Evolutionary conservation across 1,140 invertebrate species (phyloP).

Genomic region (Gonioctena quinquepunctata): DNA sequence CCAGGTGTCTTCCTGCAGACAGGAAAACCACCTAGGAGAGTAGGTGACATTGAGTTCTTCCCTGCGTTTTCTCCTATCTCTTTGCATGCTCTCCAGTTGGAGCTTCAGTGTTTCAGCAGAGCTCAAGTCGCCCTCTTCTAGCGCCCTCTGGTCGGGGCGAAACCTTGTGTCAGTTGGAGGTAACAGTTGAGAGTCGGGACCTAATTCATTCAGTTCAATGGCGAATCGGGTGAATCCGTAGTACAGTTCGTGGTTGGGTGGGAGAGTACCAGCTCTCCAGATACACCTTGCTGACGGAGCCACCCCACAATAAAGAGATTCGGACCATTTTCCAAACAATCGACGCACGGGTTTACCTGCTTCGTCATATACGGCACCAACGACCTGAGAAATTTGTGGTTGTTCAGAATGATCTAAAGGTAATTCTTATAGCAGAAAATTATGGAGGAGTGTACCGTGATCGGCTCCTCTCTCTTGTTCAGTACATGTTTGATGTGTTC

Average conservation of each 20-base stretch:
- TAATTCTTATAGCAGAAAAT: no score
- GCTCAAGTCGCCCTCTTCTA: slow-evolving; percentile 77
- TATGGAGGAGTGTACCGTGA: no score
- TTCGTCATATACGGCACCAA: slow-evolving; percentile 67
- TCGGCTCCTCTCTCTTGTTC: no score
- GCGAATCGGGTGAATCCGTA: slow-evolving; percentile 87
- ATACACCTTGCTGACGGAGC: slow-evolving; percentile 72
- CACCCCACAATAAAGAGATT: slow-evolving; percentile 76
- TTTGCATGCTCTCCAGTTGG: slow-evolving; percentile 69
- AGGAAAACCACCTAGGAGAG: slow-evolving; percentile 66
- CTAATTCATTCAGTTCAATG: slow-evolving; percentile 82
- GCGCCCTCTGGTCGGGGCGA: slow-evolving; percentile 62
- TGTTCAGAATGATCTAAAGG: neutral
- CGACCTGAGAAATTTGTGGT: slow-evolving; percentile 56
- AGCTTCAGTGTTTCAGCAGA: slow-evolving; percentile 74
- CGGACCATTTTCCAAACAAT: slow-evolving; percentile 82
- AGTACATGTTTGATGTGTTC: no score
- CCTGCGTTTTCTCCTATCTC: slow-evolving; percentile 67
- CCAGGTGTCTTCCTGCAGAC: slow-evolving; percentile 63
- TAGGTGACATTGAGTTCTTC: slow-evolving; percentile 62
- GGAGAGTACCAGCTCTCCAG: slow-evolving; percentile 80
- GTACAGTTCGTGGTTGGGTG: slow-evolving; percentile 78
- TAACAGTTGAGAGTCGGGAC: slow-evolving; percentile 66
- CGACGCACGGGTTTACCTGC: slow-evolving; percentile 66
- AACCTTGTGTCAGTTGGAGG: slow-evolving; percentile 76